These are phyloP conservation scores for Lagodon rhomboides DNA, from an alignment of 2,797 vertebrate genomes.

Conservation along the genomic window DNA sequence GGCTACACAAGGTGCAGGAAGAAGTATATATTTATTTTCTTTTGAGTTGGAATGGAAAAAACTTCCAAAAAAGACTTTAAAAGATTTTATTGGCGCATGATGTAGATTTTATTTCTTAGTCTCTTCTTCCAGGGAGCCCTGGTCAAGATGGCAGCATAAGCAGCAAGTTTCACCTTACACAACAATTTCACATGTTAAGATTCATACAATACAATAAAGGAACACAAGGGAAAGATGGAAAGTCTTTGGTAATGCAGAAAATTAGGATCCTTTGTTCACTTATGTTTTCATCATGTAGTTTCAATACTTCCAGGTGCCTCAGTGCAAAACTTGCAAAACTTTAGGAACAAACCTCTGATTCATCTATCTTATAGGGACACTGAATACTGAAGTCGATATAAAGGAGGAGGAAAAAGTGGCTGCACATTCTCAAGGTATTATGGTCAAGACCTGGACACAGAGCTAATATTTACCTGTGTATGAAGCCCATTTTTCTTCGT, in stretches of 20 bases:
- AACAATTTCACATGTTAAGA: too few species aligned
- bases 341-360: constrained; percentile 16
- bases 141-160: too few species aligned
- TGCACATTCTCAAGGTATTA: constrained; percentile 25
- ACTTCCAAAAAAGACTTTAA: neutral
- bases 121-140: too few species aligned
- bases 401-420: constrained; percentile 27
- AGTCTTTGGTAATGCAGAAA: neutral
- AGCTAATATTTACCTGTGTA: constrained; percentile 57
- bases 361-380: constrained; percentile 48
- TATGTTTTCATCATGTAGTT: neutral
- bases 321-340: constrained; percentile 20
- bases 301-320: constrained; percentile 1
- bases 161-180: too few species aligned
- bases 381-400: constrained; percentile 52
- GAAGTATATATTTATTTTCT: neutral
- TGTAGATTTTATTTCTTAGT: too few species aligned
- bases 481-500: constrained; percentile 65
- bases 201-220: too few species aligned
- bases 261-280: neutral
- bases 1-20: neutral
- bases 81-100: neutral
- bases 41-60: neutral
- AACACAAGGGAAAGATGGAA: neutral
- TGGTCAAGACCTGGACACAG: constrained; percentile 41